Evolutionary conservation across 1,140 invertebrate species (phyloP).

Genomic region (Mercenaria mercenaria): DNA sequence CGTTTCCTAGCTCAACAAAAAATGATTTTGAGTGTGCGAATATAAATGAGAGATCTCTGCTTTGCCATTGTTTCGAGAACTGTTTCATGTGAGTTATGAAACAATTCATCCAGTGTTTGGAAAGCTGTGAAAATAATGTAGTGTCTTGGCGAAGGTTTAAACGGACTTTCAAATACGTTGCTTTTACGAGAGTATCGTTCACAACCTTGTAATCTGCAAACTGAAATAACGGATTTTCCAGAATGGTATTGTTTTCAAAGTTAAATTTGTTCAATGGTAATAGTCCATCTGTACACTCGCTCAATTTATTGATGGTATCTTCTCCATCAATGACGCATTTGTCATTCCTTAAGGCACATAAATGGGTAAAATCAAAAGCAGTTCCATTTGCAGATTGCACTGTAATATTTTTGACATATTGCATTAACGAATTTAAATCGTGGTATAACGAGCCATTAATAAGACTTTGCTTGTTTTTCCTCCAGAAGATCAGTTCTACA

Average conservation of each 20-base stretch:
- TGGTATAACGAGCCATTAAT: not conserved
- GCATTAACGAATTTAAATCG: not conserved
- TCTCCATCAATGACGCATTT: constrained; percentile 1
- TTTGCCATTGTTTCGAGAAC: not conserved
- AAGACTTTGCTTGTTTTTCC: not conserved
- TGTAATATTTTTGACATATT: not conserved
- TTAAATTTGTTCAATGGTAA: not conserved
- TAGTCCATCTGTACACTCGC: not conserved
- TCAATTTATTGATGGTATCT: not conserved
- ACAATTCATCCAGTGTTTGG: not conserved
- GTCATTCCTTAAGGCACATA: not conserved
- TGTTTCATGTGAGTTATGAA: not conserved
- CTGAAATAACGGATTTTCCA: not conserved
- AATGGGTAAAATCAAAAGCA: not conserved
- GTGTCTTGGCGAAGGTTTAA: not conserved
- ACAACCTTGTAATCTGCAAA: not conserved
- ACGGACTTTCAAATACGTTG: not conserved
- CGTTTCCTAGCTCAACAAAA: not conserved
- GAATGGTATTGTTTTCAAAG: not conserved
- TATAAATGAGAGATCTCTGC: not conserved
- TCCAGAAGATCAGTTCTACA: not conserved
- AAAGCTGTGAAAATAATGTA: no score
- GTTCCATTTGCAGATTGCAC: not conserved
- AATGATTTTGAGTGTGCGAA: not conserved
- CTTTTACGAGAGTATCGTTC: not conserved